These are phyloP conservation scores for Drosophila nigromelanica DNA, from an alignment of 1,140 invertebrate genomes.

Conservation along the genomic window DNA sequence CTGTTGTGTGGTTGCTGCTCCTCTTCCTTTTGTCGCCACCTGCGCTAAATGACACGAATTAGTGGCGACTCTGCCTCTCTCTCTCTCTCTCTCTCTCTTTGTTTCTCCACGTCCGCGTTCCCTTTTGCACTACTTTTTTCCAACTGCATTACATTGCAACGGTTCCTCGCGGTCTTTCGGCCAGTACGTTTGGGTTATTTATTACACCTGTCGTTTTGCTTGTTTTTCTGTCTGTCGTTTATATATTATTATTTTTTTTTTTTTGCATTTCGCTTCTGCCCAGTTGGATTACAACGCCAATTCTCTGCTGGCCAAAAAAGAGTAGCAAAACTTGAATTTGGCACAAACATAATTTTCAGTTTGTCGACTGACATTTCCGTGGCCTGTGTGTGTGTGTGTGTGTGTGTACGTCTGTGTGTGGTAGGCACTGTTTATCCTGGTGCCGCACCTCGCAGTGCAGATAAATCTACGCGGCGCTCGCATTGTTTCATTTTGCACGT, in stretches of 20 bases:
- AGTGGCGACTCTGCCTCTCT: slow-evolving; percentile 44
- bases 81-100: background rate
- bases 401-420: slow-evolving; percentile 31
- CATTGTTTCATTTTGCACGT: slow-evolving; percentile 78
- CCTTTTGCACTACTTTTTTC: slow-evolving; percentile 29
- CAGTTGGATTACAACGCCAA: slow-evolving; percentile 51
- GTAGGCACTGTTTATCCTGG: slow-evolving; percentile 50
- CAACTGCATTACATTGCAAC: slow-evolving; percentile 54
- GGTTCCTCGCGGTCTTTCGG: slow-evolving; percentile 23
- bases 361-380: slow-evolving; percentile 77
- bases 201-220: slow-evolving; percentile 79
- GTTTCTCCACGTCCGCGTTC: background rate
- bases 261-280: slow-evolving; percentile 27
- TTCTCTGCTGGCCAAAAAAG: slow-evolving; percentile 45
- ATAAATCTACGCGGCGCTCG: slow-evolving; percentile 72
- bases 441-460: slow-evolving; percentile 61
- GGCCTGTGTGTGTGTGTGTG: slow-evolving; percentile 9
- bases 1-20: slow-evolving; percentile 50
- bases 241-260: background rate
- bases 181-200: slow-evolving; percentile 69
- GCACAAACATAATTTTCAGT: slow-evolving; percentile 81
- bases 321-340: slow-evolving; percentile 67
- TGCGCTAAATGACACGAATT: slow-evolving; percentile 79
- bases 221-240: slow-evolving; percentile 42
- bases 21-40: slow-evolving; percentile 70